Evolutionary conservation across 1,140 invertebrate genomes (phyloP).

Genomic region (Parapsyche elsis): DNA sequence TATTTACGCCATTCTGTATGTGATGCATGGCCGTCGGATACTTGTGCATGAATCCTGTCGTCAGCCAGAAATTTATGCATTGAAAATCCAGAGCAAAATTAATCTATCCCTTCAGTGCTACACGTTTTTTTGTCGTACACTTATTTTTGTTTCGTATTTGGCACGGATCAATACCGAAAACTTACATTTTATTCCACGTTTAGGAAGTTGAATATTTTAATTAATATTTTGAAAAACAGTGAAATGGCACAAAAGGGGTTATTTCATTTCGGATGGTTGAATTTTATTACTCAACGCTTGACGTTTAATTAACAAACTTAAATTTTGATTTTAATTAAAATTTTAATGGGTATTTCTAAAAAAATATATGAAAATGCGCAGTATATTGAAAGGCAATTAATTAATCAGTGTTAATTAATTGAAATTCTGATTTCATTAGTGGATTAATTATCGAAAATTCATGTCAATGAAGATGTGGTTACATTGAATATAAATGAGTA

Average conservation of each 20-base stretch:
- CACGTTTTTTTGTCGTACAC: neutral
- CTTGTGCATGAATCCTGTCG: slow-evolving; percentile 8
- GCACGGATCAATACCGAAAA: too few relatives aligned
- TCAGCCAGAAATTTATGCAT: slow-evolving; percentile 27
- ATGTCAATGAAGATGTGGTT: too few relatives aligned
- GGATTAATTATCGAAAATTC: neutral
- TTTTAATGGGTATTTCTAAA: neutral
- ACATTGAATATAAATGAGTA: neutral
- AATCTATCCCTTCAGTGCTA: neutral
- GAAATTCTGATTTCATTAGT: neutral
- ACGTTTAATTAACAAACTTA: slow-evolving; percentile 21
- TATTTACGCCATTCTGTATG: neutral
- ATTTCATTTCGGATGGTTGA: neutral
- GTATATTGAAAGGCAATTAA: neutral
- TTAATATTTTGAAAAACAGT: neutral
- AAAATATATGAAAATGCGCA: neutral
- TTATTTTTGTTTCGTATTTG: neutral
- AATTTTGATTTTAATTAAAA: slow-evolving; percentile 20
- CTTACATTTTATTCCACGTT: neutral
- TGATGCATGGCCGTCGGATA: slow-evolving; percentile 15
- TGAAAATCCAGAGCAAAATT: slow-evolving; percentile 14
- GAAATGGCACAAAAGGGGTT: neutral
- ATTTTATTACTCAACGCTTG: slow-evolving; percentile 11
- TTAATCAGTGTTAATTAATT: neutral
- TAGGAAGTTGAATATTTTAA: too few relatives aligned